These are phyloP conservation scores for Lasioglossum vierecki DNA, from an alignment of 2,888 invertebrate species.

Conservation along the genomic window DNA sequence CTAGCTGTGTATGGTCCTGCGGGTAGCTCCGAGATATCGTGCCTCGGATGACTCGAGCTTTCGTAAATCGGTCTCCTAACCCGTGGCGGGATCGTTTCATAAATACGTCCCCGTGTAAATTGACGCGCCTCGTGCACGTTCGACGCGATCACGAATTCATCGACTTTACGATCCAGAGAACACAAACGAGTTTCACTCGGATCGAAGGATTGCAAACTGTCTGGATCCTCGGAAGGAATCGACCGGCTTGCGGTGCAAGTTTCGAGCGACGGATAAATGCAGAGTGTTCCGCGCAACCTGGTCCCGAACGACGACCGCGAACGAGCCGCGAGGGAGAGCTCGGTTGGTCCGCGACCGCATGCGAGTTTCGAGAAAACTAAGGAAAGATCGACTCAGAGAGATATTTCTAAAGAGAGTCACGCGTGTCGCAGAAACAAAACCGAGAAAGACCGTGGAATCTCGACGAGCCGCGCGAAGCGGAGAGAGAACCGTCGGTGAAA, in stretches of 20 bases:
- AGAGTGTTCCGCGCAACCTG: constrained; percentile 10
- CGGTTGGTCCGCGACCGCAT: neutral
- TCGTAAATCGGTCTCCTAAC: neutral
- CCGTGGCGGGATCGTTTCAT: neutral
- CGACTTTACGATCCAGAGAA: neutral
- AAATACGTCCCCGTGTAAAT: neutral
- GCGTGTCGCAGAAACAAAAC: constrained; percentile 21
- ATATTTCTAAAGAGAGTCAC: neutral
- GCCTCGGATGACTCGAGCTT: neutral
- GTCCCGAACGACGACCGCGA: neutral
- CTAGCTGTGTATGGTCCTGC: neutral
- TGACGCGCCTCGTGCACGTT: neutral
- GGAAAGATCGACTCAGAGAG: neutral
- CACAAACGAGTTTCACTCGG: neutral
- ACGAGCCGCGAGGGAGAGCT: constrained; percentile 9
- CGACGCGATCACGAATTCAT: constrained; percentile 1
- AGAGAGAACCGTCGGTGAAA: neutral
- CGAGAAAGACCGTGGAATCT: constrained; percentile 13
- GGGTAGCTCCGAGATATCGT: constrained; percentile 1
- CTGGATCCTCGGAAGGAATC: neutral
- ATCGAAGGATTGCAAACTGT: neutral
- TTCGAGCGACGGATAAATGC: neutral
- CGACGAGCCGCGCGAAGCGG: neutral
- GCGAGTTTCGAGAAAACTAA: neutral
- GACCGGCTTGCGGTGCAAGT: neutral